Base-by-base conservation (phyloP, 2,113 vertebrate genomes). In the Trematomus loennbergii region DNA sequence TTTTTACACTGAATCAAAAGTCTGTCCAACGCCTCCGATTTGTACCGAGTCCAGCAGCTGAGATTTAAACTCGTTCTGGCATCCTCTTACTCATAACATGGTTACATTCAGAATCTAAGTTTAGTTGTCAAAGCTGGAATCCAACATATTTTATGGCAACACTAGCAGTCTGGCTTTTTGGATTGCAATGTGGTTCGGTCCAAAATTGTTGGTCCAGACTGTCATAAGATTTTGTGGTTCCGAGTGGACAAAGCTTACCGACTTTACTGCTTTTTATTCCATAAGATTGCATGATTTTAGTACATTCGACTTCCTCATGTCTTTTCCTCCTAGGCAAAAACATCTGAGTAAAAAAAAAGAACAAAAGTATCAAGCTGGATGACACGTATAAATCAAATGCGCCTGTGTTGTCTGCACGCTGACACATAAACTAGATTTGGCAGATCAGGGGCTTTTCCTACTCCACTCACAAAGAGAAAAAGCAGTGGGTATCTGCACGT, bases 401-500 rank as follows among this genome's bases (percentile, higher is more conserved):
- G 20, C 52, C n/a, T 45, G 18, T 79, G 84, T 62, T 25, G 20
- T 64, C n/a, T 63, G 43, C 33, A 13, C 9, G 15, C 46, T 52
- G 4, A 1, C 57, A 52, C 8, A 49, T 12, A 45, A 71, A 74
- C n/a, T 16, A 36, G 33, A 40, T 57, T 70, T 69, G 61, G 43
- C 68, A 75, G 70, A 62, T 81, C 18, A 0, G 43, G 43, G 75
- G 46, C 29, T 72, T 86, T 84, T 71, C 70, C 63, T 81, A 6
- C 50, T 75, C 48, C 22, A 20, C 36, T 68, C 20, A 25, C 17
- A 74, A 9, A 70, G 20, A 54, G 5, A 62, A 10, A 66, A 46
- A 62, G 33, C 58, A 3, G 33, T 15, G 59, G 17, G 46, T 61
- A 48, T 71, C 52, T 76, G 65, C 60, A 76, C 1, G 25, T 66